Evolutionary conservation across 1,140 invertebrate genomes (phyloP), one percentile per base, ranked within the genome.

Genomic region (Caenorhabditis tropicalis): DNA sequence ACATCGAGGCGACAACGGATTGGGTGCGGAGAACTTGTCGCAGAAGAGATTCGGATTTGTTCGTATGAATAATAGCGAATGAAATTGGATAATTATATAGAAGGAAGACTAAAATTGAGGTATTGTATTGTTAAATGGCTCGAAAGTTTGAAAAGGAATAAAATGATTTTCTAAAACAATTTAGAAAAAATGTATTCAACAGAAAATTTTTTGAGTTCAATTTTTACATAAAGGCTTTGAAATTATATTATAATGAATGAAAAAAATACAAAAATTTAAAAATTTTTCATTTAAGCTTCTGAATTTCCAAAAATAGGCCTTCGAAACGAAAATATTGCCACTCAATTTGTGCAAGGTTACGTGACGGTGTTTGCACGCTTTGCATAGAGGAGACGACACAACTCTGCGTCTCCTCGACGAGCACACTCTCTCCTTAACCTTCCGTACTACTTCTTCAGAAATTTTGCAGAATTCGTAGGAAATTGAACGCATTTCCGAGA

Each of bases 221-320:
- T n/a, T n/a, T n/a, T n/a, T n/a, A n/a, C n/a, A n/a, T n/a, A n/a
- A n/a, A n/a, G n/a, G n/a, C n/a, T n/a, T 51, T 2, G 12, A 56
- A 56, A 56, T 6, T 9, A 29, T 15, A 27, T 56, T 9, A 21
- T 29, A 51, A 27, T 56, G 19, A 21, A 2, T 29, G 2, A 27
- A 56, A 56, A 56, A 56, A 19, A 1, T 27, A 56, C 10, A 27
- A 27, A 27, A 29, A 24, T 12, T 10, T 10, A 1, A 29, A 27
- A 56, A 27, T 27, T 10, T 21, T 9, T 10, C 15, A 27, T 27
- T 56, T 0, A 6, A 56, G 24, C 36, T 33, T 36, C 19, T 43
- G 15, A 24, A 74, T 19, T 43, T 74, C 36, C 36, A 74, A 46
- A 74, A 74, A 74, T 74, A 74, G 65, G 65, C 65, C 65, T 74